Evolutionary conservation across 92 coral and sea anemone species (phyloP).

Genomic region (Zoanthus solanderi): DNA sequence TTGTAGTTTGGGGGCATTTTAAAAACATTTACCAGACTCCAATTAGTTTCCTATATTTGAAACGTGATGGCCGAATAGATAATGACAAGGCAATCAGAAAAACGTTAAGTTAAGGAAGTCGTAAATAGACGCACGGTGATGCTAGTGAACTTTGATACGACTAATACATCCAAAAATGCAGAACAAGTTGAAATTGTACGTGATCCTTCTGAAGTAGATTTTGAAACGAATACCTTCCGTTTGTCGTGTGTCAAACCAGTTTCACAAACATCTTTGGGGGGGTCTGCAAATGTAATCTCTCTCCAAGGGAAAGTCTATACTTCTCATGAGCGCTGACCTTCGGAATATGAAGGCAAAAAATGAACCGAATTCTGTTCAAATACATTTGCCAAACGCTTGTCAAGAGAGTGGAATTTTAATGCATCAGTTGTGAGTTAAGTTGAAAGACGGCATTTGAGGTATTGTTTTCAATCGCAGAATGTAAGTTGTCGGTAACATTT

Average conservation of each 20-base stretch:
- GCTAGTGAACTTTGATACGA: background rate
- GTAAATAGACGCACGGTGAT: background rate
- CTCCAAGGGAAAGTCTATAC: conserved; percentile 26
- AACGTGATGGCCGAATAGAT: background rate
- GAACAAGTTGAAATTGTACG: background rate
- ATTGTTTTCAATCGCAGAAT: conserved; percentile 19
- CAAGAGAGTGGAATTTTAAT: conserved; percentile 40
- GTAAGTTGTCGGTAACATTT: conserved; percentile 18
- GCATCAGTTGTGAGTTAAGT: conserved; percentile 37
- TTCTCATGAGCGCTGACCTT: conserved; percentile 10
- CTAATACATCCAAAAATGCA: background rate
- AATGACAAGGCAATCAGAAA: conserved; percentile 10
- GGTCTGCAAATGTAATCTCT: conserved; percentile 35
- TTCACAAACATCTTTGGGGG: conserved; percentile 42
- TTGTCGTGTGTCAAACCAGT: conserved; percentile 41
- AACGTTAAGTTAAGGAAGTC: conserved; percentile 27
- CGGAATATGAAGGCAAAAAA: conserved; percentile 34
- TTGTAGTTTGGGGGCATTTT: conserved; percentile 40
- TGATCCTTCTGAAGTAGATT: conserved; percentile 2
- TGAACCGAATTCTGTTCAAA: conserved; percentile 37
- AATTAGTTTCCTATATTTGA: conserved; percentile 52
- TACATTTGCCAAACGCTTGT: conserved; percentile 35
- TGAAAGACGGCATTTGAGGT: conserved; percentile 25
- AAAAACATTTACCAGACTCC: conserved; percentile 51
- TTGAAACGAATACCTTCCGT: conserved; percentile 17